phyloP scores from a whole-genome alignment of 2,888 invertebrate genomes.

The Acleris holmiana region DNA sequence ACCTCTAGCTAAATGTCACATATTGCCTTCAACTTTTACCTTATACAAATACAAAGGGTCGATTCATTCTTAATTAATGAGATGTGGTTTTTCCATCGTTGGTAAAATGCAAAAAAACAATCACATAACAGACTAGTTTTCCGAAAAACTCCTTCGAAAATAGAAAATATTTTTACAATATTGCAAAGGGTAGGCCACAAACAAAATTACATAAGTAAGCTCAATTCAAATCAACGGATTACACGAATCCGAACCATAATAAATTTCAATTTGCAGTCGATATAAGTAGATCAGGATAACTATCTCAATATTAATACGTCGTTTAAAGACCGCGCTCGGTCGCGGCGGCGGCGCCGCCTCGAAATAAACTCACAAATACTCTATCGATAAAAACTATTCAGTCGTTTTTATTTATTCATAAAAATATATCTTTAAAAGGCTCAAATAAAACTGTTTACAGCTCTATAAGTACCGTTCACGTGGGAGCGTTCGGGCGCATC shows the following conservation, averaged over 20 bases:
- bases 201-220: conserved; percentile 76
- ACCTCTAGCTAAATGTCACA: conserved; percentile 73
- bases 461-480: conserved; percentile 62
- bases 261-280: conserved; percentile 59
- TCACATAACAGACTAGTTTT: conserved; percentile 83
- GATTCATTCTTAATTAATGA: conserved; percentile 80
- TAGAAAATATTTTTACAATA: conserved; percentile 65
- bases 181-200: conserved; percentile 77
- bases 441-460: conserved; percentile 78
- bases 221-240: conserved; percentile 73
- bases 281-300: conserved; percentile 71
- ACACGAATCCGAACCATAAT: conserved; percentile 74
- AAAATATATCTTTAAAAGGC: conserved; percentile 84
- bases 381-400: conserved; percentile 84
- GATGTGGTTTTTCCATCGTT: conserved; percentile 77
- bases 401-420: conserved; percentile 83
- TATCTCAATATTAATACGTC: conserved; percentile 79
- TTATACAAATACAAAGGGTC: conserved; percentile 60
- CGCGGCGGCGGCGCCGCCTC: conserved; percentile 61
- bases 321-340: conserved; percentile 77
- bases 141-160: conserved; percentile 74
- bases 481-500: conserved; percentile 61
- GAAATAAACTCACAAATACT: conserved; percentile 80
- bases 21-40: conserved; percentile 65
- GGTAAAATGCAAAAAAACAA: conserved; percentile 81